phyloP scores from a whole-genome alignment of 2,888 invertebrate genomes.

The Pyrochroa serraticornis region DNA sequence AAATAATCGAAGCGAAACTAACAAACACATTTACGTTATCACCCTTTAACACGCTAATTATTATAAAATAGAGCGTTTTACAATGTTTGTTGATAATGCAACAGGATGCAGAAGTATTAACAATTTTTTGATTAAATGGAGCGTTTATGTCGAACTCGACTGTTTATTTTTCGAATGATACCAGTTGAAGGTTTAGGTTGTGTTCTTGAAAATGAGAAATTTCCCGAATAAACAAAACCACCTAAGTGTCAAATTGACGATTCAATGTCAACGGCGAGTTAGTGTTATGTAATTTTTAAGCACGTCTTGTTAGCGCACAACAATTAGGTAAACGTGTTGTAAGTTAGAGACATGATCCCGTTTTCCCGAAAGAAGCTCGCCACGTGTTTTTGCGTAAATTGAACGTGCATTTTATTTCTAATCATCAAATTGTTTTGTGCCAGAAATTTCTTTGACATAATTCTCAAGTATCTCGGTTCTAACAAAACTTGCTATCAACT shows the following conservation, averaged over 20 bases:
- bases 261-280: conserved; percentile 31
- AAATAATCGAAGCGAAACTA: no score
- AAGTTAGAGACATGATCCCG: conserved; percentile 17
- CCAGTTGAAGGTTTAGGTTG: not conserved
- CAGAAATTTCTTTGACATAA: conserved; percentile 37
- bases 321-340: conserved; percentile 30
- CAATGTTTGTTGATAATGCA: no score
- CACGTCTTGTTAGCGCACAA: conserved; percentile 28
- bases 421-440: conserved; percentile 31
- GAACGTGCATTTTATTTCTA: conserved; percentile 32
- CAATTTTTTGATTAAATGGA: no score
- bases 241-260: conserved; percentile 26
- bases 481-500: conserved; percentile 23
- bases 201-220: conserved; percentile 14
- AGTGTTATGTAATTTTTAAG: conserved; percentile 28
- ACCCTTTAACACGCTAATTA: no score
- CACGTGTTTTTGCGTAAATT: conserved; percentile 26
- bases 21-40: no score
- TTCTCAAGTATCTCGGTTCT: conserved; percentile 35
- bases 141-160: no score
- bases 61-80: no score
- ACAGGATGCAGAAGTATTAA: no score
- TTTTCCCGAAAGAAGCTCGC: conserved; percentile 17
- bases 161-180: no score
- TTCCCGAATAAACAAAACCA: conserved; percentile 24